Conservation (phyloP, 2,797 vertebrate species). For the Poecile montanus region DNA sequence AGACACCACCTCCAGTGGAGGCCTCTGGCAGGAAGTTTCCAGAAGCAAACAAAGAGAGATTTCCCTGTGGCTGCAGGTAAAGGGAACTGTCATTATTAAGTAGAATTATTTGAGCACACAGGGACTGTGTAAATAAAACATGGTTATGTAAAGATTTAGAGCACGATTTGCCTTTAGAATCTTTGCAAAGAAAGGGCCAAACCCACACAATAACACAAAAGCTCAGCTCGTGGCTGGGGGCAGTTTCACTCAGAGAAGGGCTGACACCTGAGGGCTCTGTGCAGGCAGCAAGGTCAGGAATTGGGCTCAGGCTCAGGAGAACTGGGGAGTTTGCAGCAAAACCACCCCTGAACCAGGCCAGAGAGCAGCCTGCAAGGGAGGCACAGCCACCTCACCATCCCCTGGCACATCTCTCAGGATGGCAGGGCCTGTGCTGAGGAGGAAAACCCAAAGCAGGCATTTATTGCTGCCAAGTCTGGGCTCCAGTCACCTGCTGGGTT, state of each 20-base stretch:
- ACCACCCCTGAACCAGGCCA: background rate
- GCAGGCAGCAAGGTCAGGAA: background rate
- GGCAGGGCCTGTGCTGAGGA: background rate
- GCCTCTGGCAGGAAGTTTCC: background rate
- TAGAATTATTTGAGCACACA: background rate
- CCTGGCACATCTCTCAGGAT: background rate
- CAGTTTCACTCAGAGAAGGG: background rate
- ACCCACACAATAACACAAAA: background rate
- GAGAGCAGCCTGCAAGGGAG: background rate
- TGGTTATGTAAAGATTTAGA: background rate
- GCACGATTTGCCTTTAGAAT: background rate
- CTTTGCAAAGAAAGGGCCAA: background rate
- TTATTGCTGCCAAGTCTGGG: background rate
- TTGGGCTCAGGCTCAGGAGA: background rate
- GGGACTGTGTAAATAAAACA: background rate
- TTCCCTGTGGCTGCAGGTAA: background rate
- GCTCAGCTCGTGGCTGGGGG: background rate
- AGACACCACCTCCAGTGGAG: background rate
- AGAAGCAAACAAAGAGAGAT: background rate
- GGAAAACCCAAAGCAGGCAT: background rate
- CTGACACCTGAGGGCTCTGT: background rate
- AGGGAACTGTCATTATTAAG: background rate
- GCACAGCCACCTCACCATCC: background rate
- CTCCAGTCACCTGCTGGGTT: background rate
- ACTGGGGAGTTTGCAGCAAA: background rate